Conservation (phyloP, 1,140 invertebrate species). For the Zaprionus camerounensis region DNA sequence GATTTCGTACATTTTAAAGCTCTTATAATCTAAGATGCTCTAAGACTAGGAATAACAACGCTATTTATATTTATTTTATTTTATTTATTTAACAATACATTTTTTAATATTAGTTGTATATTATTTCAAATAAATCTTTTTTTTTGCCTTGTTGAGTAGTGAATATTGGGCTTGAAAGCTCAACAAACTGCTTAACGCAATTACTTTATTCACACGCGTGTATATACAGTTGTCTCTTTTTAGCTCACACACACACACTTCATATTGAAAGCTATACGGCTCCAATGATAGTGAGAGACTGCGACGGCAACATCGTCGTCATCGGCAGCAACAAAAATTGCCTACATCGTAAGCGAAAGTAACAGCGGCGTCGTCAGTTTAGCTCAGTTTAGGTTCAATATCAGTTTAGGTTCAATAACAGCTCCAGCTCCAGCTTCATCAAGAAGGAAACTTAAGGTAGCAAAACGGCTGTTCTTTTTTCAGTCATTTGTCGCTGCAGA, state of each 20-base stretch:
- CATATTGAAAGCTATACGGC: slow-evolving; percentile 25
- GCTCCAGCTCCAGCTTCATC: neutral
- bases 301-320: slow-evolving; percentile 37
- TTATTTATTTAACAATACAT: neutral
- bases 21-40: neutral
- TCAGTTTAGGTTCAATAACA: slow-evolving; percentile 38
- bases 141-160: neutral
- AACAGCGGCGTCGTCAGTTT: slow-evolving; percentile 42
- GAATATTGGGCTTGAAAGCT: slow-evolving; percentile 15
- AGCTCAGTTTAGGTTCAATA: too few relatives aligned
- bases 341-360: slow-evolving; percentile 31
- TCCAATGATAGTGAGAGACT: slow-evolving; percentile 11
- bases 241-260: slow-evolving; percentile 2
- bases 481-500: slow-evolving; percentile 36
- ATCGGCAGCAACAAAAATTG: slow-evolving; percentile 37
- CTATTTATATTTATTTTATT: neutral
- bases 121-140: neutral
- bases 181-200: neutral
- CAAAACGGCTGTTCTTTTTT: slow-evolving; percentile 34
- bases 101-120: neutral
- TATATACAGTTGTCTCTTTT: slow-evolving; percentile 15
- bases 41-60: neutral
- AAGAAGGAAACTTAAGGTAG: slow-evolving; percentile 13
- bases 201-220: slow-evolving; percentile 1
- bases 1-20: neutral